Percentiles rank a stretch among this genome's conserved stretches.
These are phyloP conservation scores for Rhodinocichla rosea DNA, from an alignment of 2,113 vertebrate genomes.

Conservation along the genomic window DNA sequence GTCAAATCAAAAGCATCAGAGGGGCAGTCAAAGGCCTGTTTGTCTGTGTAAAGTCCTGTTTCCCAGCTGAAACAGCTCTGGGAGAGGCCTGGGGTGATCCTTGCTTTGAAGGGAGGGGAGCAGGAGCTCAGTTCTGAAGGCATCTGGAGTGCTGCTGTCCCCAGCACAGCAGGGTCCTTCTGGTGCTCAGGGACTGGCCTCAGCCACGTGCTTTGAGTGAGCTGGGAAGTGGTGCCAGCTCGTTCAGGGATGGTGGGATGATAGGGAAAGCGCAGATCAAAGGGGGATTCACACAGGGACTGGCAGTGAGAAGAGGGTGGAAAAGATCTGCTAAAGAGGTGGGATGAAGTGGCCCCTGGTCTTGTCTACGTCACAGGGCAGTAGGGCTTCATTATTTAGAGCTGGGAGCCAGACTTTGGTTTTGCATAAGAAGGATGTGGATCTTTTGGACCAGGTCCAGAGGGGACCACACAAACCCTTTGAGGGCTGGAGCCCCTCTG, in stretches of 20 bases:
- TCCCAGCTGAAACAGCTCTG: background rate
- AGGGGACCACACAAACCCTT: background rate
- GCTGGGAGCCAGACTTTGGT: background rate
- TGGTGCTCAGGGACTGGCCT: background rate
- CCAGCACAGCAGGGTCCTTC: background rate
- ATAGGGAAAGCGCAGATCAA: background rate
- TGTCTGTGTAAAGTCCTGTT: background rate
- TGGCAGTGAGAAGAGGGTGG: background rate
- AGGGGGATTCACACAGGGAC: background rate
- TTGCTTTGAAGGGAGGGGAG: slow-evolving; percentile 24
- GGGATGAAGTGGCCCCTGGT: background rate
- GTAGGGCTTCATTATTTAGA: background rate
- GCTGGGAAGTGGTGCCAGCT: background rate
- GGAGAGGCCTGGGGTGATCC: background rate
- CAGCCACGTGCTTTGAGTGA: background rate
- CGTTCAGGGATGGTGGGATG: background rate
- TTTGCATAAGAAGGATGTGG: background rate
- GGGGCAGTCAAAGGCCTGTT: background rate
- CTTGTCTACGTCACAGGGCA: too few species aligned
- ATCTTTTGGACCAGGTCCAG: too few species aligned
- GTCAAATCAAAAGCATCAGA: background rate
- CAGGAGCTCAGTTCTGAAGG: slow-evolving; percentile 16
- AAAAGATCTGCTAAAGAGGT: background rate
- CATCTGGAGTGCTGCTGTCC: slow-evolving; percentile 12
- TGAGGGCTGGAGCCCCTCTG: background rate